A percentile compares a stretch with the other conserved stretches of the same genome.
Evolutionary conservation across 2,888 invertebrate species (phyloP).

Genomic region (Iselma pallidipennis): DNA sequence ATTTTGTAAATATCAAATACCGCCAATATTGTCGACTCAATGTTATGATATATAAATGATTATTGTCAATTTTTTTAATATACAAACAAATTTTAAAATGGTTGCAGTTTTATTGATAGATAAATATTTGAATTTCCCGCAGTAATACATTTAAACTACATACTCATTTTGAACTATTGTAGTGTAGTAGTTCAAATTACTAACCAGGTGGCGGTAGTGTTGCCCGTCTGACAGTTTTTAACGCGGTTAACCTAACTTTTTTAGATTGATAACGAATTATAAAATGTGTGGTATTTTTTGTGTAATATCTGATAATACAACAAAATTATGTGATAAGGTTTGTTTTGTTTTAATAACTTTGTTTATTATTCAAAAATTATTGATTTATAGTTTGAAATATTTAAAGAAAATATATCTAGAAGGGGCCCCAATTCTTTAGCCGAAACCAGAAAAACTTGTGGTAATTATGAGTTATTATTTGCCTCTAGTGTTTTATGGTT

Average conservation of each 20-base stretch:
- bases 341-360: neutral
- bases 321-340: neutral
- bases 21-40: conserved; percentile 53
- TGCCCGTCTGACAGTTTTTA: too few species aligned
- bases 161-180: neutral
- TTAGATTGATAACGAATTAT: conserved; percentile 4
- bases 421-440: conserved; percentile 63
- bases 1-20: conserved; percentile 50
- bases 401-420: conserved; percentile 52
- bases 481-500: conserved; percentile 78
- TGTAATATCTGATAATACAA: conserved; percentile 27
- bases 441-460: conserved; percentile 15
- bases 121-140: neutral
- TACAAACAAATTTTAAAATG: conserved; percentile 52
- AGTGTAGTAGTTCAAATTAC: neutral
- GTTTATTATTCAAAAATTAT: neutral
- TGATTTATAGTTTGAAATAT: conserved; percentile 41
- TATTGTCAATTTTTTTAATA: conserved; percentile 58
- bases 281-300: conserved; percentile 48
- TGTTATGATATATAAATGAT: conserved; percentile 55
- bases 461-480: conserved; percentile 40
- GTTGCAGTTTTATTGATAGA: too few species aligned
- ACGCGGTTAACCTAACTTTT: neutral
- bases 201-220: neutral
- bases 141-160: neutral